These are phyloP conservation scores for Marronus borbonicus DNA, from an alignment of 2,888 invertebrate species.

Conservation along the genomic window DNA sequence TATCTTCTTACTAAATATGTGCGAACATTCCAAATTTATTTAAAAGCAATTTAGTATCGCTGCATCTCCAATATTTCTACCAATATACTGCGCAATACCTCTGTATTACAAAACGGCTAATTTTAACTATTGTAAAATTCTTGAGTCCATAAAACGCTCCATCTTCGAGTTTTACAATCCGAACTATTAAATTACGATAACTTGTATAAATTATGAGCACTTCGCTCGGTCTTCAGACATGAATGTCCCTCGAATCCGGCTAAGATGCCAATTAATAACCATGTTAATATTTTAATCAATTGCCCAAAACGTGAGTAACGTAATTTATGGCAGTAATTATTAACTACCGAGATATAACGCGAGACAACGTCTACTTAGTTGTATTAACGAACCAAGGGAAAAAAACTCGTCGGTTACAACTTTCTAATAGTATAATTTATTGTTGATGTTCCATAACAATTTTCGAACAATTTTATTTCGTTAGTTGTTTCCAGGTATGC, in stretches of 20 bases:
- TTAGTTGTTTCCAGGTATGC: slow-evolving; percentile 39
- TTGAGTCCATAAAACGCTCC: not conserved
- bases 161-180: not conserved
- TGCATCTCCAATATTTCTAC: too few species aligned
- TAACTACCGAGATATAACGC: slow-evolving; percentile 20
- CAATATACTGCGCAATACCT: too few species aligned
- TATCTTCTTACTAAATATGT: too few species aligned
- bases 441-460: slow-evolving; percentile 61
- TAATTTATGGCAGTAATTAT: slow-evolving; percentile 37
- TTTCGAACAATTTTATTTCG: slow-evolving; percentile 50
- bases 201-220: not conserved
- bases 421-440: slow-evolving; percentile 46
- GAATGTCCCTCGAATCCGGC: slow-evolving; percentile 12
- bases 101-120: too few species aligned
- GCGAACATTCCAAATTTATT: too few species aligned
- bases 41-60: too few species aligned
- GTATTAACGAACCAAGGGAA: slow-evolving; percentile 15
- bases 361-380: slow-evolving; percentile 36
- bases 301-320: slow-evolving; percentile 26
- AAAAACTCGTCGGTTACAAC: slow-evolving; percentile 39
- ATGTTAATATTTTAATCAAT: slow-evolving; percentile 41
- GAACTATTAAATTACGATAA: not conserved
- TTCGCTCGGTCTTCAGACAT: not conserved
- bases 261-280: slow-evolving; percentile 39
- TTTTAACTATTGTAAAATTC: not conserved